Base-by-base conservation (phyloP, 23 tunicate species). In the Ciona savignyi region DNA sequence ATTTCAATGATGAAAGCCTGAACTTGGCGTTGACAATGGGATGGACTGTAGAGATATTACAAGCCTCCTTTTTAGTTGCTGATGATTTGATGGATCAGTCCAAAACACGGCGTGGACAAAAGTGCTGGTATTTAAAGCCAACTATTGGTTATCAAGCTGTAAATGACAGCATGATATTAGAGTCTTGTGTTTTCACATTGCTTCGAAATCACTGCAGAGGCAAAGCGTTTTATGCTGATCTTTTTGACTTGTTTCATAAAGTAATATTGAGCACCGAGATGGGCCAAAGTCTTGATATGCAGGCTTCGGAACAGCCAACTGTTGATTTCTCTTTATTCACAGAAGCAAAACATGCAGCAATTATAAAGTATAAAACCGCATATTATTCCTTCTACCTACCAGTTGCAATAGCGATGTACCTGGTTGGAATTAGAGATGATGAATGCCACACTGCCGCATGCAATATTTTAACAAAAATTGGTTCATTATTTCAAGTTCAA, bases 31-130 rank as follows among this genome's bases (percentile, higher is more conserved):
- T 94, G 42, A 35, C 75, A 2, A 22, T 94, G 3, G 99, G 99
- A 21, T 94, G 99, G 99, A 95, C 99, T 23, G 82, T 94, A 27
- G 99, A 94, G 67, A 80, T 87, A 3, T 64, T 94, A 64, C 86
- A 85, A 31, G 84, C 83, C n/a, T 87, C 95, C 2, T 88, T 94
- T 75, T 69, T 94, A 32, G 95, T 94, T 27, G 99, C 95, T 32
- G 99, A 94, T 74, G 99, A 94, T 67, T 30, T 94, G 1, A 94
- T 94, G 99, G 99, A 94, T 71, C 86, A 86, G 65, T 94, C 99
- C 49, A 65, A 74, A 65, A 87, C 83, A 29, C 67, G 99, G 23
- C 61, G 99, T 3, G 90, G 90, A 0, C 75, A 74, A 61, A 27
- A 21, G 29, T 87, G 95, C 56, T 94, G 99, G 99, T 94, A 88